Percentiles rank a stretch among this genome's conserved stretches.
Evolutionary conservation across 2,113 vertebrate species (phyloP).

Genomic region (Hirundichthys speculiger): DNA sequence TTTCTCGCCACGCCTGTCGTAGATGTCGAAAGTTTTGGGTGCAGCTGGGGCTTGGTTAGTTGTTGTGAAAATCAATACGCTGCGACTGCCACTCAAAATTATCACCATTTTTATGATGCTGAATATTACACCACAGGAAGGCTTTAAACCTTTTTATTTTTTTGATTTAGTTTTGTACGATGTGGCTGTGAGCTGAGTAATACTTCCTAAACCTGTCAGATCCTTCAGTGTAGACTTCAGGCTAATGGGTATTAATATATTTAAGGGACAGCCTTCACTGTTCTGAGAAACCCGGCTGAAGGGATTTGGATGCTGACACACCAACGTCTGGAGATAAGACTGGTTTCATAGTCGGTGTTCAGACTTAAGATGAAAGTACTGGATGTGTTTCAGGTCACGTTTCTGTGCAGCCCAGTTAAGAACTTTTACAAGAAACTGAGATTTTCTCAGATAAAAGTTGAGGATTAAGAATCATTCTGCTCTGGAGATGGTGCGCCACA

Average conservation of each 20-base stretch:
- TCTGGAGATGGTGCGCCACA: too few relatives aligned
- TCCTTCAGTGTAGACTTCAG: background rate
- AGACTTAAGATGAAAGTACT: too few relatives aligned
- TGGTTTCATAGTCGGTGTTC: too few relatives aligned
- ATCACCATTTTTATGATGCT: constrained; percentile 17
- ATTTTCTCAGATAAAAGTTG: too few relatives aligned
- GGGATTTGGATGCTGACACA: background rate
- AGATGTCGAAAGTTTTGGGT: constrained; percentile 11
- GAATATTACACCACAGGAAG: constrained; percentile 34
- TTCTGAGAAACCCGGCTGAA: background rate
- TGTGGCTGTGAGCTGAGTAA: constrained; percentile 8
- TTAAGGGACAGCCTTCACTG: background rate
- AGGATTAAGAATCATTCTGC: too few relatives aligned
- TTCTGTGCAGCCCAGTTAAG: too few relatives aligned
- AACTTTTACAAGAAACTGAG: too few relatives aligned
- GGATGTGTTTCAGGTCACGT: too few relatives aligned
- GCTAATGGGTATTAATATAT: background rate
- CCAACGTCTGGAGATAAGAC: too few relatives aligned
- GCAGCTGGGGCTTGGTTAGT: constrained; percentile 7
- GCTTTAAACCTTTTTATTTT: constrained; percentile 44
- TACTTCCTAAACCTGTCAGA: background rate
- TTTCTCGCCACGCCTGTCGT: background rate
- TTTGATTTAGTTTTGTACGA: background rate
- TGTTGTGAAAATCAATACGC: background rate
- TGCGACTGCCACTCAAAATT: constrained; percentile 14